A percentile compares a stretch with the other conserved stretches of the same genome.
Evolutionary conservation across 1,140 invertebrate species (phyloP).

Genomic region (Sipha flava): DNA sequence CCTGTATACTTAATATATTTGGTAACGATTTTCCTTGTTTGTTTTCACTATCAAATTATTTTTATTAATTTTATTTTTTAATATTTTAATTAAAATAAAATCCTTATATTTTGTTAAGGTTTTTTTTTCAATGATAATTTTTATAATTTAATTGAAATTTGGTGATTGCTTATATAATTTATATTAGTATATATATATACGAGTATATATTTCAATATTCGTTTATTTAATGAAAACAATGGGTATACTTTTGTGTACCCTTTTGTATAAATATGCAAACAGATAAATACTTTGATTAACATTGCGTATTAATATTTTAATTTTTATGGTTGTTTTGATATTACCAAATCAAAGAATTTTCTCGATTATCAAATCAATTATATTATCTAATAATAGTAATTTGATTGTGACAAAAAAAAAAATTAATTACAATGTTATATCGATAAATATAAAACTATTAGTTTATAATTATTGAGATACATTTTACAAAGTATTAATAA

Average conservation of each 20-base stretch:
- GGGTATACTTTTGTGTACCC: neutral
- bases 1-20: neutral
- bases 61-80: neutral
- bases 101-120: neutral
- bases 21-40: too few species aligned
- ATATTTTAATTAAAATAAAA: neutral
- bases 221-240: neutral
- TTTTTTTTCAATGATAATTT: neutral
- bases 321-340: too few species aligned
- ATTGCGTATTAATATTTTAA: too few species aligned
- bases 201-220: neutral
- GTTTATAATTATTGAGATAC: too few species aligned
- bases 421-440: too few species aligned
- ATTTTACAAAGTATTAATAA: too few species aligned
- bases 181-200: neutral
- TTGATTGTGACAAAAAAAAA: too few species aligned
- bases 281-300: neutral
- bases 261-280: neutral
- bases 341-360: too few species aligned
- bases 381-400: too few species aligned
- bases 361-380: too few species aligned
- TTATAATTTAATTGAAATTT: neutral
- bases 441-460: too few species aligned
- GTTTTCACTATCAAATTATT: neutral
- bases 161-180: neutral